Base-by-base conservation (phyloP, 2,888 invertebrate species). In the Synanthedon formicaeformis region DNA sequence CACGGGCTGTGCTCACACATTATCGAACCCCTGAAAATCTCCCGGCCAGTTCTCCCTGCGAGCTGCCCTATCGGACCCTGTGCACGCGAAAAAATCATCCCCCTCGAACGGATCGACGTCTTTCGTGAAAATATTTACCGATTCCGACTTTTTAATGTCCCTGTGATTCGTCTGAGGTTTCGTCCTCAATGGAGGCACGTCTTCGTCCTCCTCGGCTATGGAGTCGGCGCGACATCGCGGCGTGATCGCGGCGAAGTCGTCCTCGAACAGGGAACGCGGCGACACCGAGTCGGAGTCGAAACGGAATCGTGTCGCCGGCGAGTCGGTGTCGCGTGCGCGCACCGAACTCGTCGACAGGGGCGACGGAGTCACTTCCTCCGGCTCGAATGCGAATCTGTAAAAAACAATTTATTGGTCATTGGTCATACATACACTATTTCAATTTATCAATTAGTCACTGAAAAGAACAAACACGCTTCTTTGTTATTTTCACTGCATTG, bases 91-190 rank as follows among this genome's bases (percentile, higher is more conserved):
- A 80, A 96, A 96, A 61, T 95, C 95, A 64, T 95, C 94, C 53
- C 94, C 94, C 62, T 95, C 96, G 69, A 96, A 96, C 1, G 96
- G 96, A 81, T 96, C 96, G 50, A 90, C 91, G 68, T 95, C 95
- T 52, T 94, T 90, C 4, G 93, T 92, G 81, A 96, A 96, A 65
- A 96, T 96, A 77, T 96, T 96, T 8, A 96, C 93, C 3, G 96
- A 96, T 71, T 96, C 96, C 0, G 96, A 96, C 76, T 96, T 96
- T 67, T 94, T 94, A 51, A 95, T 91, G 66, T 93, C 90, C 53
- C 90, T 88, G 57, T 92, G 91, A 66, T 58, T 85, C 59, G 57
- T 13, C 1, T 54, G 62, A 0, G 77, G 75, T 23, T 73, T 87
- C 52, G 68, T 64, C 57, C 76, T 68, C 13, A 77, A 71, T 48